Evolutionary conservation across 35 echinoderm and acorn worm species (phyloP), one percentile per base, ranked within the genome.

Genomic region (Lytechinus pictus): DNA sequence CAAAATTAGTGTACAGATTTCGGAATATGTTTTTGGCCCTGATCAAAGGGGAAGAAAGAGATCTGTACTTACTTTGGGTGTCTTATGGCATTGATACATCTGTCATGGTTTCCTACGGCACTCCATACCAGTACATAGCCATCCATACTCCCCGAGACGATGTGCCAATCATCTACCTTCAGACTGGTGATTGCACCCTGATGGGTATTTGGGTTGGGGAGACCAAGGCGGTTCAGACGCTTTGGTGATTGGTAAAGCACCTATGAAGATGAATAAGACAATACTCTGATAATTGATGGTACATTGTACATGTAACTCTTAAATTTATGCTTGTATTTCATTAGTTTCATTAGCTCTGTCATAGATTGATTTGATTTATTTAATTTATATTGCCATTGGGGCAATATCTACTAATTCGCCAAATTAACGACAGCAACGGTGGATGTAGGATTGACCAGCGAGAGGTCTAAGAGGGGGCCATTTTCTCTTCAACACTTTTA

Each of bases 121-220:
- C 97, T 98, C 97, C 98, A 98, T 4, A 97, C 95, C 87, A 98
- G 61, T 9, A 96, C 97, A 86, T 99, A 99, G 10, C 98, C 97
- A 94, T 99, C 98, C 19, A 94, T 95, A 66, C 97, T 95, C 16
- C 96, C 98, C 21, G 98, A 98, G 9, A 97, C 95, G 53, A 99
- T 96, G 54, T 99, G 98, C 92, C 95, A 98, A 6, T 97, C 33
- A 89, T 99, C 98, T 27, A 98, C 87, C 61, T 98, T 96, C 11
- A 99, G 96, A 53, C 95, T 95, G 86, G 94, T 97, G n/a, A 99
- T 97, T 14, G 98, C 95, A 27, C 98, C 98, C 86, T 96, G 79
- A 57, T 99, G 98, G 55, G 96, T 97, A 27, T 96, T 61, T 10
- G 96, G 96, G 57, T 96, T 92, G 94, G 94, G 94, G 29, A 96